phyloP scores from a whole-genome alignment of 1,140 invertebrate species.

The Ephestia elutella region DNA sequence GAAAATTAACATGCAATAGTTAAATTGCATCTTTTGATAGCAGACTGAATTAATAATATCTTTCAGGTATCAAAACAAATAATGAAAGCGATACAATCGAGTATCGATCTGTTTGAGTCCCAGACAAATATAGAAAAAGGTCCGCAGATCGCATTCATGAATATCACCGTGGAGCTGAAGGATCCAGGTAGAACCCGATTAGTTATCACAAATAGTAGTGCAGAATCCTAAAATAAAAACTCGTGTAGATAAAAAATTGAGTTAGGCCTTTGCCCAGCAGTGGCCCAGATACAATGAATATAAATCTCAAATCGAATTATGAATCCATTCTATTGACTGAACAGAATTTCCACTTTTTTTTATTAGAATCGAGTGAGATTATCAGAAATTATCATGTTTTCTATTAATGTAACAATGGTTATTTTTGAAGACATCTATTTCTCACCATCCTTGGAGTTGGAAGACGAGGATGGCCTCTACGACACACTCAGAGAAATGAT shows the following conservation, averaged over 20 bases:
- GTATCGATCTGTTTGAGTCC: slow-evolving; percentile 59
- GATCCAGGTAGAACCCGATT: slow-evolving; percentile 62
- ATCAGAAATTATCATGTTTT: no score
- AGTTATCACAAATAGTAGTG: no score
- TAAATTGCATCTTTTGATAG: neutral
- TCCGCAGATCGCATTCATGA: slow-evolving; percentile 60
- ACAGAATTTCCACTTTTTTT: no score
- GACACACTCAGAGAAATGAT: slow-evolving; percentile 64
- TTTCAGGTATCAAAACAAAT: slow-evolving; percentile 56
- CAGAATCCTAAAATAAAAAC: no score
- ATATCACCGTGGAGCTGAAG: slow-evolving; percentile 58
- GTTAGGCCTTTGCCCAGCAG: no score
- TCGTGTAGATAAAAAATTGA: no score
- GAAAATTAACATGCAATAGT: no score
- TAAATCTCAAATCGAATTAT: no score
- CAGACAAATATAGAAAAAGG: slow-evolving; percentile 63
- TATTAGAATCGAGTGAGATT: no score
- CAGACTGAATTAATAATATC: neutral
- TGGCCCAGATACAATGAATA: no score
- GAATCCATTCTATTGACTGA: no score
- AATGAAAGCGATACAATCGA: slow-evolving; percentile 61
- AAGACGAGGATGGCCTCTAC: slow-evolving; percentile 54
- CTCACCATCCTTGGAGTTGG: slow-evolving; percentile 56
- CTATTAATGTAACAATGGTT: no score
- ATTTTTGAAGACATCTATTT: slow-evolving; percentile 62